Percentiles rank a stretch among this genome's conserved stretches.
These are phyloP conservation scores for Schlechtendalia chinensis DNA, from an alignment of 1,140 invertebrate species.

Conservation along the genomic window DNA sequence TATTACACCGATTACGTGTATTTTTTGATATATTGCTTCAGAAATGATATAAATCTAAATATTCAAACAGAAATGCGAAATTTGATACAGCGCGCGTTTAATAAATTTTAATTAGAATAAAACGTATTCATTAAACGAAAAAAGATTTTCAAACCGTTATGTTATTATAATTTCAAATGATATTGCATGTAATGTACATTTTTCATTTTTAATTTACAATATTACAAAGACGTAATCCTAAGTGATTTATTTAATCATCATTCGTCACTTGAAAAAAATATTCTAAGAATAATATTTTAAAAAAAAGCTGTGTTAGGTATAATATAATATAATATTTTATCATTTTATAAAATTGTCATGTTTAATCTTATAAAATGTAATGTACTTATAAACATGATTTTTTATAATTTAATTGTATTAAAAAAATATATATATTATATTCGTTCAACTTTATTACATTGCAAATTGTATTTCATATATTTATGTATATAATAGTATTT, in stretches of 20 bases:
- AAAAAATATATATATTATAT: no score
- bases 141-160: background rate
- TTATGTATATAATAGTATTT: no score
- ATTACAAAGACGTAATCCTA: background rate
- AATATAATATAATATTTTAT: no score
- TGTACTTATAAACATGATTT: background rate
- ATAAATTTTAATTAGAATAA: conserved; percentile 20
- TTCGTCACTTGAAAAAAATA: background rate
- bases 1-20: background rate
- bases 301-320: no score
- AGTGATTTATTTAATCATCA: conserved; percentile 10
- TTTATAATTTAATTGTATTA: background rate
- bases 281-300: background rate
- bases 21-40: background rate
- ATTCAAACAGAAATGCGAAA: background rate
- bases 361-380: background rate
- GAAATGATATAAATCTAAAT: background rate
- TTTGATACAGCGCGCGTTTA: background rate
- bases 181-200: background rate
- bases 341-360: background rate
- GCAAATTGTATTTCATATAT: no score
- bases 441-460: no score
- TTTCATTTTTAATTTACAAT: background rate
- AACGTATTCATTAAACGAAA: background rate
- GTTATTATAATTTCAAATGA: conserved; percentile 5